Evolutionary conservation across 2,888 invertebrate species (phyloP), one percentile per base, ranked within the genome.

Genomic region (Tenthredo livida): DNA sequence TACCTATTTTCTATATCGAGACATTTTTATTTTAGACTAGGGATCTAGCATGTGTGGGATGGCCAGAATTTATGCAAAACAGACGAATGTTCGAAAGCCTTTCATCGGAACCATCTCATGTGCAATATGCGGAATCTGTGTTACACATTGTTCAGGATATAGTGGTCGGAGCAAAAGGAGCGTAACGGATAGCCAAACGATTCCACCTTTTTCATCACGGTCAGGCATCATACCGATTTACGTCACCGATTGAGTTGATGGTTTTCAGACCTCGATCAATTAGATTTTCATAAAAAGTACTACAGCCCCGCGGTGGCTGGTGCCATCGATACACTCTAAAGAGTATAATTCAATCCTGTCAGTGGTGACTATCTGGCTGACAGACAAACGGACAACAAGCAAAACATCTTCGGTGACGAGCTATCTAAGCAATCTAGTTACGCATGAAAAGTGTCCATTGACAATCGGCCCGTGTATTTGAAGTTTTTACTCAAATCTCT

Each of bases 161-260:
- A 33, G 33, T 25, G 25, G 12, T 29, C 75, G 15, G 25, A 17
- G 50, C 3, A 12, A 29, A 17, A 77, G 33, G 17, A 50, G 10
- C 29, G 17, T 50, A 50, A 80, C 54, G 78, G n/a, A 80, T 37
- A 67, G 17, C 25, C 61, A 40, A 40, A 61, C 78, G 61, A 37
- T 40, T 33, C 78, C 61, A 61, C n/a, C 21, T 40, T 80, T 25
- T 61, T 37, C 40, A 37, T 61, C 61, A 78, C 61, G 37, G 58
- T 58, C 21, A 58, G 40, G 58, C 21, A 25, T 78, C 37, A 4
- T 25, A n/a, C 33, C 2, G 37, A 58, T 37, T 58, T 7, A 25
- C 37, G 17, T 54, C 37, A 58, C 54, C 17, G 12, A 77, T 77
- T 21, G 78, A 78, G 17, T 78, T 29, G n/a, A 40, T n/a, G 37